These are phyloP conservation scores for Oreochromis spilurus DNA, from an alignment of 2,113 vertebrate species.

Conservation along the genomic window DNA sequence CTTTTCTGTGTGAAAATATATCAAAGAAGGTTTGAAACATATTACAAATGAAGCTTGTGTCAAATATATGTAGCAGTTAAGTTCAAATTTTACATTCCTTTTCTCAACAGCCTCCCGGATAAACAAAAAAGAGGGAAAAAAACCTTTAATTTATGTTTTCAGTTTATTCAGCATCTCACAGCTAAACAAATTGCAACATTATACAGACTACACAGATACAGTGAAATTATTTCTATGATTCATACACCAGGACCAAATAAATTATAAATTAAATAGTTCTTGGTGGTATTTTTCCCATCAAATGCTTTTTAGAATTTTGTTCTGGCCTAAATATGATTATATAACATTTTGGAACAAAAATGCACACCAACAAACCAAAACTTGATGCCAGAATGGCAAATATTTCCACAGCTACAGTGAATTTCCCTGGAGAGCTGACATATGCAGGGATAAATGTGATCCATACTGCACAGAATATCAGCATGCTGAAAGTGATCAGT, in stretches of 20 bases:
- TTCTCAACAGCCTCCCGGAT: not conserved
- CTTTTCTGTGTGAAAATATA: not conserved
- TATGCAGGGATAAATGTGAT: not conserved
- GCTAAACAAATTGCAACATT: not conserved
- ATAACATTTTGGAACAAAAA: slow-evolving; percentile 45
- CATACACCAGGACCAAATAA: not conserved
- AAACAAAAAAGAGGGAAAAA: not conserved
- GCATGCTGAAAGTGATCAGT: not conserved
- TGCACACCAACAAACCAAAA: not conserved
- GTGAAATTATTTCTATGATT: not conserved
- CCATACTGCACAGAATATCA: not conserved
- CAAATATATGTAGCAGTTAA: not conserved
- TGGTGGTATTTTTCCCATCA: slow-evolving; percentile 33
- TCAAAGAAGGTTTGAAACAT: not conserved
- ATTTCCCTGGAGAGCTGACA: not conserved
- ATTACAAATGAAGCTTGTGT: not conserved
- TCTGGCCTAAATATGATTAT: slow-evolving; percentile 46
- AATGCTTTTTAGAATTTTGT: slow-evolving; percentile 45
- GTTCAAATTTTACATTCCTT: not conserved
- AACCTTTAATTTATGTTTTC: not conserved
- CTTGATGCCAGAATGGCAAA: not conserved
- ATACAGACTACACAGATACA: not conserved
- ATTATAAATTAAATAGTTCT: not conserved
- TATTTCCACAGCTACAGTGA: not conserved
- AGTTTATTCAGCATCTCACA: not conserved